phyloP scores from a whole-genome alignment of 2,888 invertebrate species.

The Siphlonurus alternatus region DNA sequence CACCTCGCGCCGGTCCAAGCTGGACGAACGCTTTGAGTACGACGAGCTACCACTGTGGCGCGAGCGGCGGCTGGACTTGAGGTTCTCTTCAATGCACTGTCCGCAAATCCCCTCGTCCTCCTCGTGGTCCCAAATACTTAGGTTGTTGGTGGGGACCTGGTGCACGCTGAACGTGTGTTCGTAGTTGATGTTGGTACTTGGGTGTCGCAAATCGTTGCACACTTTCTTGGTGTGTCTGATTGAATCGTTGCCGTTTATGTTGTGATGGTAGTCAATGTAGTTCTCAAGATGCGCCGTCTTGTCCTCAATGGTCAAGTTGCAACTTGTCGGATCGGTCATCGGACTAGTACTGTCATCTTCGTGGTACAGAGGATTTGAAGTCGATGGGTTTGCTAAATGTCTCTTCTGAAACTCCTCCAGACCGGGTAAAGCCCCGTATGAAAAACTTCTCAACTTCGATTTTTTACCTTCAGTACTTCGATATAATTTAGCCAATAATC shows the following conservation, averaged over 20 bases:
- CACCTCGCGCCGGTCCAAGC: slow-evolving; percentile 37
- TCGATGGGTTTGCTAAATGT: slow-evolving; percentile 18
- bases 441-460: slow-evolving; percentile 44
- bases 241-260: neutral
- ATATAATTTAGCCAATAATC: slow-evolving; percentile 49
- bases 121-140: neutral
- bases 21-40: slow-evolving; percentile 33
- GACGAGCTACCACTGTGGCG: neutral
- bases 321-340: neutral
- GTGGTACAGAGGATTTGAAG: slow-evolving; percentile 38
- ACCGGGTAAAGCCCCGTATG: slow-evolving; percentile 55
- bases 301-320: neutral
- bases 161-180: neutral
- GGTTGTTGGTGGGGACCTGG: neutral
- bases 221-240: neutral
- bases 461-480: slow-evolving; percentile 18
- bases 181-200: neutral
- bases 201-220: neutral
- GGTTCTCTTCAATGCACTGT: neutral
- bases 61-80: neutral
- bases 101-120: neutral
- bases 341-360: slow-evolving; percentile 26
- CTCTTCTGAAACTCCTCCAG: slow-evolving; percentile 44
- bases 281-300: neutral
- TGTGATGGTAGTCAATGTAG: neutral